Base-by-base conservation (phyloP, 2,113 vertebrate species). In the Epinephelus cyanopodus region DNA sequence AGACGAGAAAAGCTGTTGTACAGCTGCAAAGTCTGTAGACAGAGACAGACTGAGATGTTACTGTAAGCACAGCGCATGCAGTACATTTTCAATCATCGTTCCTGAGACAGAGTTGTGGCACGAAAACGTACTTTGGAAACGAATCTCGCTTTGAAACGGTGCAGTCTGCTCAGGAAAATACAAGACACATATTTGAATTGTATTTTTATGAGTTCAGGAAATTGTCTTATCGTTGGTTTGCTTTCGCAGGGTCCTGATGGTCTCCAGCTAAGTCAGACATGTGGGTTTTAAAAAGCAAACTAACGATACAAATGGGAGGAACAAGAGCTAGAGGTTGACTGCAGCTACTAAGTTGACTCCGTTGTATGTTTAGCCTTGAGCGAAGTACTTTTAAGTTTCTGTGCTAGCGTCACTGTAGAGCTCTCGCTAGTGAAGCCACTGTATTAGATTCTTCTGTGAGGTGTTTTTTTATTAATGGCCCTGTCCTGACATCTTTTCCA, bases 381-480 rank as follows among this genome's bases (percentile, higher is more conserved):
- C 25, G 53, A 74, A 74, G 25, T 29, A 29, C 25, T 60, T 71
- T 65, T n/a, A 53, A 48, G 33, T 13, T 19, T 67, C 21, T 69
- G 11, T 53, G 62, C 50, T 66, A 11, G 37, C 14, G 6, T 61
- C 54, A 52, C 52, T 66, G 53, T 27, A 21, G 17, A 47, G 2
- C 25, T 67, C 14, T 70, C 13, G 3, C 37, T n/a, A 10, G 39
- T 23, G 13, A 29, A 64, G 29, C 37, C 42, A 18, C 15, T 54
- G 25, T 48, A 74, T 52, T 21, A 23, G 19, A 62, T 48, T 52
- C 23, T 66, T 71, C 69, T 68, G 50, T 13, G 15, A 15, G 47
- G 23, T 79, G 71, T 53, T 65, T 80, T 69, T 73, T 66, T 45
- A 62, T 83, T 42, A 77, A 62, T 85, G 64, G 13, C 54, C 68